Conservation (phyloP, 1,140 invertebrate species). For the Artemia franciscana region DNA sequence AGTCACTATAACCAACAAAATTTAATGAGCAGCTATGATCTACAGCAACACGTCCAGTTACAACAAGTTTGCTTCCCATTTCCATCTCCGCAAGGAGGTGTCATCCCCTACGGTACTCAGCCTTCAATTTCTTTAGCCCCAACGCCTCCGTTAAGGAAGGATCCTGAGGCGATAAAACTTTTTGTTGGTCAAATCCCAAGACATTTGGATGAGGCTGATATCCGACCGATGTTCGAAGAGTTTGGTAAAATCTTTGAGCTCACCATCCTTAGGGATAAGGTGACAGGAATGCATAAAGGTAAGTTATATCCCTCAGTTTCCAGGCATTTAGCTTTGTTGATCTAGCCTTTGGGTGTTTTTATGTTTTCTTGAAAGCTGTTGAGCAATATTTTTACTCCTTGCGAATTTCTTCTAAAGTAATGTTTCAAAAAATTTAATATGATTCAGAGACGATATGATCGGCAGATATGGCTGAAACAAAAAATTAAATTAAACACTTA, state of each 20-base stretch:
- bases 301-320: conserved; percentile 20
- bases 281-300: conserved; percentile 85
- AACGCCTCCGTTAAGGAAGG: conserved; percentile 16
- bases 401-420: too few relatives aligned
- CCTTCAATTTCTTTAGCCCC: background rate
- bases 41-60: background rate
- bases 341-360: too few relatives aligned
- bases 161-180: conserved; percentile 45
- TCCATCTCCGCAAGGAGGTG: background rate
- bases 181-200: conserved; percentile 83
- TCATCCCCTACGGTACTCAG: background rate
- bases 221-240: conserved; percentile 71
- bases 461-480: too few relatives aligned
- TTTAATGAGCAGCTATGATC: background rate
- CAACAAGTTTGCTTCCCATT: background rate
- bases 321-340: too few relatives aligned
- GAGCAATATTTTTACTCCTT: too few relatives aligned
- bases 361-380: too few relatives aligned
- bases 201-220: conserved; percentile 64
- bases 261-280: conserved; percentile 72
- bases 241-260: conserved; percentile 85
- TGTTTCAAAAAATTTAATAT: too few relatives aligned
- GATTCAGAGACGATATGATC: too few relatives aligned
- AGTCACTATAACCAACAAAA: background rate
- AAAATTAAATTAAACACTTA: too few relatives aligned